phyloP scores from a whole-genome alignment of 2,888 invertebrate species.

The Metalampra italica region DNA sequence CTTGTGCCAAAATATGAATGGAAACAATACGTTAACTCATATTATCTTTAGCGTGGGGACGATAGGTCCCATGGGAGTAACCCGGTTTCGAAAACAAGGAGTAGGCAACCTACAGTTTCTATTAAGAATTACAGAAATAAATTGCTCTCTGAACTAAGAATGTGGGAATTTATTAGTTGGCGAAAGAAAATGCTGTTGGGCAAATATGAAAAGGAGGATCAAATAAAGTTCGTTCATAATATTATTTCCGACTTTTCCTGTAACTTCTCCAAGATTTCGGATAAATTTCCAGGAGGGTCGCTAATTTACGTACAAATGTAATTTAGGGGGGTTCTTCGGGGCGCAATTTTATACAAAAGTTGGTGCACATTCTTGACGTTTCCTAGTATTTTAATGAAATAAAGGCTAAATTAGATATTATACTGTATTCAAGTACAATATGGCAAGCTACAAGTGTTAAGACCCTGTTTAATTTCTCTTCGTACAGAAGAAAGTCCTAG shows the following conservation, averaged over 20 bases:
- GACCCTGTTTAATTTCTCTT: too few relatives aligned
- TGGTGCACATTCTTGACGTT: too few relatives aligned
- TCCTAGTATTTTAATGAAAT: too few relatives aligned
- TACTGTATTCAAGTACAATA: too few relatives aligned
- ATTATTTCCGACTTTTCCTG: background rate
- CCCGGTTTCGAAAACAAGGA: constrained; percentile 6
- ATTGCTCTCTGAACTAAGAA: background rate
- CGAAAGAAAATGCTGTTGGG: background rate
- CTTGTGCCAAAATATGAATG: constrained; percentile 25
- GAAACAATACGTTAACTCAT: constrained; percentile 33
- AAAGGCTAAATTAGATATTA: too few relatives aligned
- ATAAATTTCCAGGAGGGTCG: background rate
- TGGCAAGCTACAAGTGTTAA: too few relatives aligned
- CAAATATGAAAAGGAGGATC: background rate
- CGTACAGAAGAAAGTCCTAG: too few relatives aligned
- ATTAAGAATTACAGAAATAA: constrained; percentile 4
- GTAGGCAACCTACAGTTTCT: background rate
- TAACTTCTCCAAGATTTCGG: background rate
- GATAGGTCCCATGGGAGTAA: constrained; percentile 33
- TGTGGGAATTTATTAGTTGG: constrained; percentile 2
- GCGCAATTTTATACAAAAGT: too few relatives aligned
- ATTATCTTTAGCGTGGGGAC: constrained; percentile 36
- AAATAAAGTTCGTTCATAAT: background rate
- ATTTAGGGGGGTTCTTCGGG: too few relatives aligned
- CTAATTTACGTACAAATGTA: too few relatives aligned